Evolutionary conservation across 2,113 vertebrate genomes (phyloP).

Genomic region (Indri indri): DNA sequence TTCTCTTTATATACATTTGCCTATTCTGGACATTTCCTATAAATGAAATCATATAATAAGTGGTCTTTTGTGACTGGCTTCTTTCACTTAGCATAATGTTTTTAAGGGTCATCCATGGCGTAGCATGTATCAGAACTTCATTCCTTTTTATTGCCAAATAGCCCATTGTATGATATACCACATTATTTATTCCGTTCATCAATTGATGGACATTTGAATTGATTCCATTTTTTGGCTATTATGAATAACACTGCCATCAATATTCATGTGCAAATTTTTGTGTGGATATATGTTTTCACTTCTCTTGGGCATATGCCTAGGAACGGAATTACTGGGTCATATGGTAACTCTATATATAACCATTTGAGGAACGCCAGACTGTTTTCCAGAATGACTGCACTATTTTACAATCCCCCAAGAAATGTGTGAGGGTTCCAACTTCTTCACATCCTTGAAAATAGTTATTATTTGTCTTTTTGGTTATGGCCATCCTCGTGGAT

Average conservation of each 20-base stretch:
- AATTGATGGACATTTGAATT: not conserved
- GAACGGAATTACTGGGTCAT: not conserved
- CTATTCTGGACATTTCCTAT: not conserved
- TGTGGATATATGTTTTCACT: not conserved
- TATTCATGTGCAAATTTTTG: not conserved
- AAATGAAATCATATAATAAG: not conserved
- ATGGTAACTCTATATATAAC: not conserved
- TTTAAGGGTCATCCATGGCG: not conserved
- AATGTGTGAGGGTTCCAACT: not conserved
- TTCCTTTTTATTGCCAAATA: not conserved
- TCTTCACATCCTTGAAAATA: constrained; percentile 2
- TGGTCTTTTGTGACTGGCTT: not conserved
- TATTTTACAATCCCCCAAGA: not conserved
- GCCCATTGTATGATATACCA: not conserved
- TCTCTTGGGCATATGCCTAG: not conserved
- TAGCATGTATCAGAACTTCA: not conserved
- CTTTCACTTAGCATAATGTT: not conserved
- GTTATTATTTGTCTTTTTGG: not conserved
- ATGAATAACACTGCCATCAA: not conserved
- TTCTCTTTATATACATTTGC: not conserved
- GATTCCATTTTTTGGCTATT: not conserved
- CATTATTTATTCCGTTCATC: not conserved
- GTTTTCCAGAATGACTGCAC: not conserved
- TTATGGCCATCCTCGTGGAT: not conserved
- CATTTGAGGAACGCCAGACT: not conserved